Percentiles rank a stretch among this genome's conserved stretches.
These are phyloP conservation scores for Orchestia grillus DNA, from an alignment of 1,140 invertebrate genomes.

Conservation along the genomic window DNA sequence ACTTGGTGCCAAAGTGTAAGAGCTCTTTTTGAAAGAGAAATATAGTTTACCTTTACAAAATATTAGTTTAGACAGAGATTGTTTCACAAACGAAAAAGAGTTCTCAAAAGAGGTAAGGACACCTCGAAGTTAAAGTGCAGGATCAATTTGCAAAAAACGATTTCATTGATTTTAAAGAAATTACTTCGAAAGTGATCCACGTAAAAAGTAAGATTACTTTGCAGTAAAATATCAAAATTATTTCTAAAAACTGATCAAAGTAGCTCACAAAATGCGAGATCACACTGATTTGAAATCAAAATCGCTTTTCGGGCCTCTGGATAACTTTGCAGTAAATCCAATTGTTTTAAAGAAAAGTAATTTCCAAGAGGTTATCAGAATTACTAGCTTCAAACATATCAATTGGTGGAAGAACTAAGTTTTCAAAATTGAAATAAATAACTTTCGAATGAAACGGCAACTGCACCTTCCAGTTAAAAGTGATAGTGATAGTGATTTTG, in stretches of 20 bases:
- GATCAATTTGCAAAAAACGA: not conserved
- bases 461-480: too few species aligned
- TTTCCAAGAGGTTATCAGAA: not conserved
- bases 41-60: not conserved
- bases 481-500: too few species aligned
- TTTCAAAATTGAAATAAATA: too few species aligned
- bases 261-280: not conserved
- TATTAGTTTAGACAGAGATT: not conserved
- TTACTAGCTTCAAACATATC: too few species aligned
- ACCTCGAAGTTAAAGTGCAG: not conserved
- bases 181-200: too few species aligned
- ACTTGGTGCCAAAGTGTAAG: not conserved
- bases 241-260: not conserved
- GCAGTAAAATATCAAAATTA: not conserved
- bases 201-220: too few species aligned
- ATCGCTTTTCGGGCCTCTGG: not conserved
- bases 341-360: not conserved
- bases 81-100: not conserved
- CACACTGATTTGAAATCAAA: not conserved
- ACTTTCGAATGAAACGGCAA: too few species aligned
- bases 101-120: not conserved
- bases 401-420: too few species aligned
- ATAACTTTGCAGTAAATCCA: not conserved
- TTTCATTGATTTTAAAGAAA: not conserved
- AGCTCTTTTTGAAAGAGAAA: not conserved